phyloP scores from a whole-genome alignment of 2,888 invertebrate species.

The Nineta flava region DNA sequence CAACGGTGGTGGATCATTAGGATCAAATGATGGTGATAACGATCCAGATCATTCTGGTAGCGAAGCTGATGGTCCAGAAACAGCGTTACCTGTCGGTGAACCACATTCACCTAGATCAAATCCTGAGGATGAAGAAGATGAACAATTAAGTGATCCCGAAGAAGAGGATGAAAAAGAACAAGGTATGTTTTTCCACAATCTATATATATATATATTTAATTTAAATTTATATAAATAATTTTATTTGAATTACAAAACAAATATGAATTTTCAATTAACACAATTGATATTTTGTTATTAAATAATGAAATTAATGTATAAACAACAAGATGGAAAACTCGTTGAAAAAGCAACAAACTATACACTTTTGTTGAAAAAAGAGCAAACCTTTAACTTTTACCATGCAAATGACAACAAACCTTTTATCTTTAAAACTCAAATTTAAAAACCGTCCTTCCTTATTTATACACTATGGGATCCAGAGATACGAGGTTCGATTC shows the following conservation, averaged over 20 bases:
- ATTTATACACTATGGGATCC: no score
- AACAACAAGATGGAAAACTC: no score
- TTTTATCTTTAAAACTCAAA: no score
- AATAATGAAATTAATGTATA: no score
- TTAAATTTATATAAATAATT: not conserved
- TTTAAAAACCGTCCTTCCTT: no score
- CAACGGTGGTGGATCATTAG: conserved; percentile 52
- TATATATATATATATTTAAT: not conserved
- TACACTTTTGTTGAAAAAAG: no score
- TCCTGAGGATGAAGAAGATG: conserved; percentile 73
- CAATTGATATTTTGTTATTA: no score
- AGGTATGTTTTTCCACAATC: conserved; percentile 34
- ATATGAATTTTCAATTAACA: not conserved
- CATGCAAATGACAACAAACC: no score
- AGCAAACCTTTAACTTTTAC: no score
- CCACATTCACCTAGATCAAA: conserved; percentile 43
- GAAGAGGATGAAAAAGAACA: conserved; percentile 75
- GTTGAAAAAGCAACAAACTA: no score
- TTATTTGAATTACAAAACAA: not conserved
- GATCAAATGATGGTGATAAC: conserved; percentile 43
- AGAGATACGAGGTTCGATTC: no score
- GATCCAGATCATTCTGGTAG: conserved; percentile 44
- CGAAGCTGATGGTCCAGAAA: conserved; percentile 44
- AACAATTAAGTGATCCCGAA: conserved; percentile 74
- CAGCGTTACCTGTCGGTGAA: conserved; percentile 28